Percentiles rank a stretch among this genome's conserved stretches.
phyloP scores from a whole-genome alignment of 2,888 invertebrate genomes.

The Platynereis dumerilii region DNA sequence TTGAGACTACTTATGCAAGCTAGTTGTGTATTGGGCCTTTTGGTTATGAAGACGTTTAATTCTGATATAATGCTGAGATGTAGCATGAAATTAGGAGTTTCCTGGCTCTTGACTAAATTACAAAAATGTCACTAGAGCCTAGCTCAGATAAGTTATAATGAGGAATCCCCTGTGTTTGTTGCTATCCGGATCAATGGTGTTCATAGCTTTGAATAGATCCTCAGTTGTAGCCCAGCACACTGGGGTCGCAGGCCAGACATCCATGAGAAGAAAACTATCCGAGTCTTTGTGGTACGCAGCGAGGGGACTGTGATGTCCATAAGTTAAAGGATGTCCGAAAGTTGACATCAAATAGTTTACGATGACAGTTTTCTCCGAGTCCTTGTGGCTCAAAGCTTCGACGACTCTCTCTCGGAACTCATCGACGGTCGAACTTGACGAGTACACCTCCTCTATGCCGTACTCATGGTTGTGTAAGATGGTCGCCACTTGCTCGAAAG shows the following conservation, averaged over 20 bases:
- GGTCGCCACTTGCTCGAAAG: conserved; percentile 1
- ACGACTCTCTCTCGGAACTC: not conserved
- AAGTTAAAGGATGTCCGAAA: conserved; percentile 21
- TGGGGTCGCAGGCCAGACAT: conserved; percentile 26
- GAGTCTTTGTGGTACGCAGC: conserved; percentile 26
- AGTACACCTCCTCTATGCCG: not conserved
- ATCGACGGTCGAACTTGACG: not conserved
- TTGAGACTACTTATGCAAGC: no score
- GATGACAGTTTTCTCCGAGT: not conserved
- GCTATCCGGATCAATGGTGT: conserved; percentile 14
- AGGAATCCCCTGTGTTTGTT: conserved; percentile 20
- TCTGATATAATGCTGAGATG: no score
- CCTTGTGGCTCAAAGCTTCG: not conserved
- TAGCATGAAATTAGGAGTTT: no score
- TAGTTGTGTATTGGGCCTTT: no score
- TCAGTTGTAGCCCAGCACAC: conserved; percentile 29
- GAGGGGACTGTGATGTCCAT: conserved; percentile 33
- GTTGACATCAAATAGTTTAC: conserved; percentile 14
- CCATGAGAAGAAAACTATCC: conserved; percentile 29
- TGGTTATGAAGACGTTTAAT: no score
- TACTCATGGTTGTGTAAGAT: not conserved
- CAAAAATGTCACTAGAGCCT: no score
- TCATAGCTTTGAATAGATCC: conserved; percentile 27
- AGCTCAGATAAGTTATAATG: no score
- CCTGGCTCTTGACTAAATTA: no score